Conservation (phyloP, 2,113 vertebrate species). For the Bambusicola thoracicus region DNA sequence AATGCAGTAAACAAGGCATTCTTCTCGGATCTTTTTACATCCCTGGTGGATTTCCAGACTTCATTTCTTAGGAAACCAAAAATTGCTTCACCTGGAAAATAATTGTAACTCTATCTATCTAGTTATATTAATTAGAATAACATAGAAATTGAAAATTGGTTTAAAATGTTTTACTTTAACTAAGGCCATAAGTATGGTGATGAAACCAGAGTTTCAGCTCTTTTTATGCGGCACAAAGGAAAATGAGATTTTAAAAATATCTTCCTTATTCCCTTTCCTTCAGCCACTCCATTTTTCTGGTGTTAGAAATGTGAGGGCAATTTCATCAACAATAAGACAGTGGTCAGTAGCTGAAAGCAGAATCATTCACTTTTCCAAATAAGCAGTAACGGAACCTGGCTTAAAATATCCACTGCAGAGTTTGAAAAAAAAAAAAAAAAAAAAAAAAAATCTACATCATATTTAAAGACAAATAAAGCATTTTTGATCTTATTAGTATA, state of each 20-base stretch:
- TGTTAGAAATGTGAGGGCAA: background rate
- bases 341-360: background rate
- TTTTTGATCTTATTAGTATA: background rate
- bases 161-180: constrained; percentile 14
- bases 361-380: background rate
- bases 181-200: background rate
- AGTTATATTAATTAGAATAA: background rate
- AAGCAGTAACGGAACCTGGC: background rate
- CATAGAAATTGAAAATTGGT: background rate
- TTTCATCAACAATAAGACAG: background rate
- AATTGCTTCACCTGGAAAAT: background rate
- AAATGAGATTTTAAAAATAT: background rate
- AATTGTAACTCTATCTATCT: background rate
- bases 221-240: background rate
- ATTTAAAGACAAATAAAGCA: background rate
- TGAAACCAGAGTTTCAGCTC: background rate
- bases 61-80: constrained; percentile 17
- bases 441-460: background rate
- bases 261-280: background rate
- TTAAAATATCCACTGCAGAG: background rate
- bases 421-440: background rate
- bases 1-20: background rate
- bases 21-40: background rate
- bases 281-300: background rate
- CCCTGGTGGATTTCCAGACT: background rate